A percentile compares a stretch with the other conserved stretches of the same genome.
Evolutionary conservation across 2,888 invertebrate genomes (phyloP).

Genomic region (Rhorus exstirpatorius): DNA sequence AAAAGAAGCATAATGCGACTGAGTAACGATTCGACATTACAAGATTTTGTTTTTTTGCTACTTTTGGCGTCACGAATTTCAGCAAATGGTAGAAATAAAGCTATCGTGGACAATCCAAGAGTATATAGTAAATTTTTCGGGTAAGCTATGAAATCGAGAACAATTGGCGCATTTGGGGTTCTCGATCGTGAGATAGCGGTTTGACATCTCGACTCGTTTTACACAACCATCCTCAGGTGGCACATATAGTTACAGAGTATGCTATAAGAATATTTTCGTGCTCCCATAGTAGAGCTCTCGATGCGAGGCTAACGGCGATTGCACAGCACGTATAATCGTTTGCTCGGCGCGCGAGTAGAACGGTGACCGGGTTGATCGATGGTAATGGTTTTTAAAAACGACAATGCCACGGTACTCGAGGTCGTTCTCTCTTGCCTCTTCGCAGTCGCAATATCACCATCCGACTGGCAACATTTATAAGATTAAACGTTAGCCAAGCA

Average conservation of each 20-base stretch:
- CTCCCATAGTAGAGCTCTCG: conserved; percentile 27
- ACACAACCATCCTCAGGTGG: conserved; percentile 41
- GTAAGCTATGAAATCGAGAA: conserved; percentile 13
- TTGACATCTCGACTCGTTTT: conserved; percentile 49
- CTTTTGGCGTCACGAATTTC: conserved; percentile 47
- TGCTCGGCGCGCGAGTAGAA: conserved; percentile 11
- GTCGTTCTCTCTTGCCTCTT: conserved; percentile 54
- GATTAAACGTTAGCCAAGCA: conserved; percentile 41
- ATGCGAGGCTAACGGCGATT: conserved; percentile 59
- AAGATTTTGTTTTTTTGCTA: conserved; percentile 4
- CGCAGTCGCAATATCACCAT: conserved; percentile 18
- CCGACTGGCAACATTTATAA: conserved; percentile 40
- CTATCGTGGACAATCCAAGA: neutral
- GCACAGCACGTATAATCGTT: conserved; percentile 60
- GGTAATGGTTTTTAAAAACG: conserved; percentile 70
- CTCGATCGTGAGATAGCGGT: conserved; percentile 67
- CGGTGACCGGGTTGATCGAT: conserved; percentile 70
- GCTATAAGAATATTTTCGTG: conserved; percentile 61
- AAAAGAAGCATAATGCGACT: neutral
- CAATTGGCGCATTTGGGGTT: conserved; percentile 30
- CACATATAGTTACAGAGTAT: conserved; percentile 4
- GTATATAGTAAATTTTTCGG: conserved; percentile 14
- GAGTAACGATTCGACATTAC: conserved; percentile 32
- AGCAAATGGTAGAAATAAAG: conserved; percentile 35
- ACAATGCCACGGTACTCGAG: conserved; percentile 69